phyloP scores from a whole-genome alignment of 2,797 vertebrate genomes.

The Artibeus lituratus region DNA sequence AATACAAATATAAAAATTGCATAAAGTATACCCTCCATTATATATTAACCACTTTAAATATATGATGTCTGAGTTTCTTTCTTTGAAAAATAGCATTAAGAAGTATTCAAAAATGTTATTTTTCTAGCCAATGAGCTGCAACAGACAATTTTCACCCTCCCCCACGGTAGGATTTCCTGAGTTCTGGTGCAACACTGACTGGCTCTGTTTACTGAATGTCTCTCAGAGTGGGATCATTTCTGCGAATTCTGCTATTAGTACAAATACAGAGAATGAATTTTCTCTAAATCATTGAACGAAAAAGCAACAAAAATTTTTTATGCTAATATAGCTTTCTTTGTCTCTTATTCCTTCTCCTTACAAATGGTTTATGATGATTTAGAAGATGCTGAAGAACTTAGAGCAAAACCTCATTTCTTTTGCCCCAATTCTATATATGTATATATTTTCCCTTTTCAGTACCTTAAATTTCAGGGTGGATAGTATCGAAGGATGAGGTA shows the following conservation, averaged over 20 bases:
- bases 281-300: background rate
- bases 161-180: background rate
- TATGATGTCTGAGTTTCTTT: background rate
- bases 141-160: background rate
- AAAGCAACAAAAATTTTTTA: background rate
- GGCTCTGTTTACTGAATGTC: background rate
- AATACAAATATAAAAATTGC: constrained; percentile 3
- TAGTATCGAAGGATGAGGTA: background rate
- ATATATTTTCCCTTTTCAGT: background rate
- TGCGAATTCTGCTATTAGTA: background rate
- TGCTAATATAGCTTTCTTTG: background rate
- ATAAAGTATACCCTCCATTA: background rate
- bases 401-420: background rate
- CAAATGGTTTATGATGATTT: background rate
- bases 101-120: background rate
- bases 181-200: background rate
- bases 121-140: background rate
- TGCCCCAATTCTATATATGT: background rate
- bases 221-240: background rate
- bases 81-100: background rate
- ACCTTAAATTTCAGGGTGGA: background rate
- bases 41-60: background rate
- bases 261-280: background rate
- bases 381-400: background rate
- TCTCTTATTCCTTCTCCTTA: background rate